A percentile compares a stretch with the other conserved stretches of the same genome.
These are phyloP conservation scores for Yponomeuta plumbellus DNA, from an alignment of 2,888 invertebrate genomes.

Conservation along the genomic window DNA sequence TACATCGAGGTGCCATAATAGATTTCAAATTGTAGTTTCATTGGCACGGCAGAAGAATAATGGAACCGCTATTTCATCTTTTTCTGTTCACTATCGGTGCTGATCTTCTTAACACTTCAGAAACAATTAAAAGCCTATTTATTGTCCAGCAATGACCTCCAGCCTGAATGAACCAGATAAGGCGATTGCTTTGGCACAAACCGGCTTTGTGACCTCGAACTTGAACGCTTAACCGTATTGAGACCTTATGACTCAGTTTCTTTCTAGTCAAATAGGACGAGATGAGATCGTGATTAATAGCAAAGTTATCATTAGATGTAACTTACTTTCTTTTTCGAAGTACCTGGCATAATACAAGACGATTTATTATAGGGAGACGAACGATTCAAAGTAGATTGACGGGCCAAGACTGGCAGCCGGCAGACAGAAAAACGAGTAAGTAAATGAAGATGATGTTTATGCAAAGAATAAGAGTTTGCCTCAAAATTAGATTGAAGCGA, in stretches of 20 bases:
- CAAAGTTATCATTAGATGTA: background rate
- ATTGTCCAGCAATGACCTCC: background rate
- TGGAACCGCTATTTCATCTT: background rate
- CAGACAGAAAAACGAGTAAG: no score
- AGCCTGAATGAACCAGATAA: conserved; percentile 3
- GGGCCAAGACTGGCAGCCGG: no score
- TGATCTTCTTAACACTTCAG: background rate
- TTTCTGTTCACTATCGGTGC: background rate
- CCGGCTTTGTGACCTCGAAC: conserved; percentile 24
- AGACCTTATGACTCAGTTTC: conserved; percentile 19
- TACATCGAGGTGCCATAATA: no score
- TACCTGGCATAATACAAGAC: no score
- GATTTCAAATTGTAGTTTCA: no score
- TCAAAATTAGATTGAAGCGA: no score
- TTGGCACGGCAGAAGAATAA: background rate
- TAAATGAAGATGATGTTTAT: no score
- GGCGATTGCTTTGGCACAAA: conserved; percentile 18
- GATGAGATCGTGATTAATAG: background rate
- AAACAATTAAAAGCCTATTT: background rate
- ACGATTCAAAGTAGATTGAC: no score
- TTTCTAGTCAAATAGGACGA: background rate
- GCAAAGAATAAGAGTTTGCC: no score
- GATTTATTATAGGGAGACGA: no score
- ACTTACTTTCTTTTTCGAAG: background rate
- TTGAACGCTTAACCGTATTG: conserved; percentile 20